These are phyloP conservation scores for Edolisoma coerulescens DNA, from an alignment of 2,113 vertebrate genomes.

Conservation along the genomic window DNA sequence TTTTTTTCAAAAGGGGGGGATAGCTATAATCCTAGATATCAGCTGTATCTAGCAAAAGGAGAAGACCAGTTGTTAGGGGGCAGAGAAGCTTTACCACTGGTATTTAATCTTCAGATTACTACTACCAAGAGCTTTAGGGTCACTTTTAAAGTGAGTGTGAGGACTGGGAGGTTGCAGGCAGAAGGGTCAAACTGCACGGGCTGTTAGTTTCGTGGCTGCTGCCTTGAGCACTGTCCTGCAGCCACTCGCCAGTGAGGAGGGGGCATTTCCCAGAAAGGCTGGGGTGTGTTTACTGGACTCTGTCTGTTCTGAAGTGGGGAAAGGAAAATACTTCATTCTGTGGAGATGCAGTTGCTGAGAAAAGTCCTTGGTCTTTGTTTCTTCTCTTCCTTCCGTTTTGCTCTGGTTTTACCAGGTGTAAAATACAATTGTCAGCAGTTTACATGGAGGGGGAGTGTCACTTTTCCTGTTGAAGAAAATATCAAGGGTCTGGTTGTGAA, in stretches of 20 bases:
- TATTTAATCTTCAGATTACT: background rate
- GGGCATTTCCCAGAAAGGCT: background rate
- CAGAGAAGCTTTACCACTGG: background rate
- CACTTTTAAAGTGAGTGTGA: background rate
- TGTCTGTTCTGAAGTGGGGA: background rate
- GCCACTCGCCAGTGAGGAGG: fast-evolving
- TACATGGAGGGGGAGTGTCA: background rate
- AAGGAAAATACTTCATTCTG: background rate
- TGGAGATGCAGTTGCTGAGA: background rate
- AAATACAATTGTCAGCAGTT: constrained; percentile 41
- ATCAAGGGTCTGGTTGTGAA: constrained; percentile 23
- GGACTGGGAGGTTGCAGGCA: background rate
- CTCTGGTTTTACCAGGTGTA: constrained; percentile 27
- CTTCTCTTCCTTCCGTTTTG: constrained; percentile 32
- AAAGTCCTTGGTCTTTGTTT: constrained; percentile 36
- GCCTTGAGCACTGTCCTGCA: background rate
- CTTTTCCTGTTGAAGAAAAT: constrained; percentile 48
- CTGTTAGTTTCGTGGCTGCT: background rate
- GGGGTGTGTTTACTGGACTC: background rate
- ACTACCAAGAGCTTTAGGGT: background rate
- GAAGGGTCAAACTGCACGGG: background rate
- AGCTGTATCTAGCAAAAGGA: background rate
- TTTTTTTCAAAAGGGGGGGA: background rate
- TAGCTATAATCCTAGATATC: background rate
- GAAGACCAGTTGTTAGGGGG: background rate